Evolutionary conservation across 2,888 invertebrate genomes (phyloP).

Genomic region (Tenodera sinensis): DNA sequence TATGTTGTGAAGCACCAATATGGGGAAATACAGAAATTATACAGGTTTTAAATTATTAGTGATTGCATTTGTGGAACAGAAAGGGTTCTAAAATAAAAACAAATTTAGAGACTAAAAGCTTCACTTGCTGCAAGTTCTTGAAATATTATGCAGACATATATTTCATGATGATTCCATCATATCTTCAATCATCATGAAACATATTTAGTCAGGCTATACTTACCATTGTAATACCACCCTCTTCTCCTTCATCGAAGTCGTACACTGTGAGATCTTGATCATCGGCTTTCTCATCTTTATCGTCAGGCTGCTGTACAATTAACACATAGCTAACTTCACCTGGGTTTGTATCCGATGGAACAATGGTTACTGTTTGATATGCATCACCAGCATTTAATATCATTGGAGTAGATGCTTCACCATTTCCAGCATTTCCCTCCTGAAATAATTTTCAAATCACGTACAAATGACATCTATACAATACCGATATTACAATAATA

Average conservation of each 20-base stretch:
- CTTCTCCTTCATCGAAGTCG: slow-evolving; percentile 70
- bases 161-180: too few relatives aligned
- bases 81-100: too few relatives aligned
- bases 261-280: slow-evolving; percentile 63
- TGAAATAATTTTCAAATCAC: background rate
- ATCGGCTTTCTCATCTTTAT: slow-evolving; percentile 51
- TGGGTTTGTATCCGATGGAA: slow-evolving; percentile 70
- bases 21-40: too few relatives aligned
- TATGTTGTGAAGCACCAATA: too few relatives aligned
- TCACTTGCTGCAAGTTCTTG: too few relatives aligned
- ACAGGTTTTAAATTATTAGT: too few relatives aligned
- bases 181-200: too few relatives aligned
- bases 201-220: slow-evolving; percentile 19
- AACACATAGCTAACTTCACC: slow-evolving; percentile 86
- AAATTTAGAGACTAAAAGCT: too few relatives aligned
- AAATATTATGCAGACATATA: too few relatives aligned
- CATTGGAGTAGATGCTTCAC: slow-evolving; percentile 37
- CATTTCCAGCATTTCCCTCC: slow-evolving; percentile 1
- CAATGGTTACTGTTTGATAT: slow-evolving; percentile 78
- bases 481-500: background rate
- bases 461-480: too few relatives aligned
- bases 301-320: slow-evolving; percentile 73
- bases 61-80: too few relatives aligned
- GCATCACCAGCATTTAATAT: slow-evolving; percentile 57
- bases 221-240: slow-evolving; percentile 45